Evolutionary conservation across 2,113 vertebrate genomes (phyloP), one percentile per base, ranked within the genome.

Genomic region (Alouatta palliata): DNA sequence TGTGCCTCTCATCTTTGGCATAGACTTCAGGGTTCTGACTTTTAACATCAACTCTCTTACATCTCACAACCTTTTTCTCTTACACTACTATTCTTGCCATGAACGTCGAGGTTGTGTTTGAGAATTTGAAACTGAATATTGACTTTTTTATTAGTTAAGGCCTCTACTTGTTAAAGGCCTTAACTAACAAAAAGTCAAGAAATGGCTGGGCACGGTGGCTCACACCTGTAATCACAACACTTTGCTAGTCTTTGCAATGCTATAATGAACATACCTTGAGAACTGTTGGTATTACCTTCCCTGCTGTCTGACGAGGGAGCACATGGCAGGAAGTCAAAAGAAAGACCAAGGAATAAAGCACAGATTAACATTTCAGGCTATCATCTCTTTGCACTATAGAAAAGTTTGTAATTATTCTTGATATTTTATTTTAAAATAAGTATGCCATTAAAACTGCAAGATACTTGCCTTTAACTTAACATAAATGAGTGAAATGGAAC

Each of bases 401-500:
- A 77, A 43, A 47, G 2, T 94, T 17, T 83, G 23, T 71, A 82
- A 64, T 71, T 82, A 64, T 49, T 75, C 87, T 86, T 64, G 37
- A 45, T 27, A 47, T 40, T 82, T 96, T 11, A 93, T 81, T 97
- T 94, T 3, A 97, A 92, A 92, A 73, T 77, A 91, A 89, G 11
- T 80, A 75, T n/a, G 8, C 6, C 7, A 85, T 88, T 88, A 35
- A 77, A 93, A 89, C 45, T 30, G 1, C 43, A 82, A 89, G 27
- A 49, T 9, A 43, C 80, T 80, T 87, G 61, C 54, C 32, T 84
- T 92, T 76, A 79, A 45, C 7, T 85, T 81, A 43, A 0, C 11
- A 21, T 70, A 81, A 76, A 54, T 35, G 66, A n/a, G 3, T 45
- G 66, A 81, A 76, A 70, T 70, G 12, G 71, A 52, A 37, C 17